These are phyloP conservation scores for Teleogryllus oceanicus DNA, from an alignment of 2,888 invertebrate species.

Conservation along the genomic window DNA sequence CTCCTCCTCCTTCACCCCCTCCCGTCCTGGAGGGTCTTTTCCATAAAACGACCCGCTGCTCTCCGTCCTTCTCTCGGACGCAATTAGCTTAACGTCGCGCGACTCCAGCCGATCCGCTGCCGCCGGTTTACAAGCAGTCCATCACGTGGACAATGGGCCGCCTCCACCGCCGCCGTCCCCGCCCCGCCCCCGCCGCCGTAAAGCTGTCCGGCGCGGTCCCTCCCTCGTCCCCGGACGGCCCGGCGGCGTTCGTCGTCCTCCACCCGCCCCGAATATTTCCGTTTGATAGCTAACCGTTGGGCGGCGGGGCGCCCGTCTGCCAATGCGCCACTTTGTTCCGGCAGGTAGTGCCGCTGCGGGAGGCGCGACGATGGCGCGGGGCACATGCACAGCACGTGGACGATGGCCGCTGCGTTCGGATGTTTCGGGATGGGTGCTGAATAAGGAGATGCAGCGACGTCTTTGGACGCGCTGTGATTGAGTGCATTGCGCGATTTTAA, in stretches of 20 bases:
- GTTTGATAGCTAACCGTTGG: neutral
- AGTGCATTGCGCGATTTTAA: no score
- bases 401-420: no score
- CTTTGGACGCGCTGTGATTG: no score
- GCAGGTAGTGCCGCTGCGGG: neutral
- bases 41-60: neutral
- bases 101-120: neutral
- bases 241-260: no score
- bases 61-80: neutral
- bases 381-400: neutral
- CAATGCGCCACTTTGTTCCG: slow-evolving; percentile 18
- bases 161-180: neutral
- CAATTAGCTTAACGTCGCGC: neutral
- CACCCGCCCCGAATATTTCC: neutral
- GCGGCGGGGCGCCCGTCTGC: neutral
- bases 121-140: neutral
- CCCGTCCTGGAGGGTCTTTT: no score
- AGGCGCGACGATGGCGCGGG: neutral
- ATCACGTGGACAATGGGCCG: neutral
- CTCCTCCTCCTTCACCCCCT: no score
- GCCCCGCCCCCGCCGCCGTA: neutral
- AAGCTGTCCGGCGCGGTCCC: neutral
- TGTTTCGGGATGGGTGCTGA: no score
- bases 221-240: neutral
- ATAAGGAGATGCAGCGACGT: no score